Conservation (phyloP, 1,140 invertebrate genomes). For the Coptotermes formosanus region DNA sequence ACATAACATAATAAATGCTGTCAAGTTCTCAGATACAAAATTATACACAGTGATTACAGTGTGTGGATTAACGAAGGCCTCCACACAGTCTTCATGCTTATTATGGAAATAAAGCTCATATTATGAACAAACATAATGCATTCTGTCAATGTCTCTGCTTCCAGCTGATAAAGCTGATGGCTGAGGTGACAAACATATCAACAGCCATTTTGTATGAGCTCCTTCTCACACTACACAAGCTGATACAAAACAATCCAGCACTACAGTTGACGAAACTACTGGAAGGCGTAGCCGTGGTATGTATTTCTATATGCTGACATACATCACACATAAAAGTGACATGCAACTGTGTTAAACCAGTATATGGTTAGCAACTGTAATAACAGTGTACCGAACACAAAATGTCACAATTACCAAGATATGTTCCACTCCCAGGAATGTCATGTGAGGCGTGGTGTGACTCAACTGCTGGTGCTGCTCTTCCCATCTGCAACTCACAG, state of each 20-base stretch:
- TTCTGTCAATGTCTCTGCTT: background rate
- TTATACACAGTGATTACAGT: no score
- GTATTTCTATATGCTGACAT: background rate
- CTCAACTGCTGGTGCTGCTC: slow-evolving; percentile 25
- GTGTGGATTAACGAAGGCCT: no score
- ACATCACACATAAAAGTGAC: no score
- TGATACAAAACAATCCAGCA: background rate
- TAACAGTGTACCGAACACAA: no score
- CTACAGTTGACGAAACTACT: background rate
- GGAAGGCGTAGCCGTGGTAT: background rate
- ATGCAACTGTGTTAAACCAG: no score
- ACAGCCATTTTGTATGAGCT: background rate
- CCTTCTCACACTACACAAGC: background rate
- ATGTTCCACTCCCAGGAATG: background rate
- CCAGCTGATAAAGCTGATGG: background rate
- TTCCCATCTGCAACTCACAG: background rate
- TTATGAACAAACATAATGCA: background rate
- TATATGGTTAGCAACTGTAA: no score
- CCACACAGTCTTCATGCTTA: no score
- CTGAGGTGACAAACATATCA: background rate
- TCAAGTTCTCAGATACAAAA: no score
- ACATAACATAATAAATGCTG: no score
- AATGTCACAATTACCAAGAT: no score
- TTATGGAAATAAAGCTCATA: background rate
- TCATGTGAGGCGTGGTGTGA: slow-evolving; percentile 22